These are phyloP conservation scores for Polylopha cassiicola DNA, from an alignment of 2,888 invertebrate genomes.

Conservation along the genomic window DNA sequence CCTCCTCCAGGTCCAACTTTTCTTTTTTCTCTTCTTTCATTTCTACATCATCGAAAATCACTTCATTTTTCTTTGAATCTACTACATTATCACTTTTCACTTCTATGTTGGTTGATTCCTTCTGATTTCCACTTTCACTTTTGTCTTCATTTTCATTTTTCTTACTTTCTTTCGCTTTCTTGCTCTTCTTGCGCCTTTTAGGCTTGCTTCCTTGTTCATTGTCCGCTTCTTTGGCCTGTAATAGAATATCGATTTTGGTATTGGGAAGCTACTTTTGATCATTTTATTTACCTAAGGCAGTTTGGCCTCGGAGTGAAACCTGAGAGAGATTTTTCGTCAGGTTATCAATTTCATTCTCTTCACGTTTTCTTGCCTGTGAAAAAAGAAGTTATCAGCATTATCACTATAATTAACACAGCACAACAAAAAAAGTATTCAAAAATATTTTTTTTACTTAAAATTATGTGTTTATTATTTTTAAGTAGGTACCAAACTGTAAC, in stretches of 20 bases:
- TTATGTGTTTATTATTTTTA: no score
- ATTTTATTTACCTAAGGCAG: constrained; percentile 73
- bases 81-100: not conserved
- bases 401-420: no score
- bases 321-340: constrained; percentile 71
- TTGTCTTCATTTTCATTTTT: constrained; percentile 56
- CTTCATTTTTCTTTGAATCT: not conserved
- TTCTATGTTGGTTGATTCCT: not conserved
- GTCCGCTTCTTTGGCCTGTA: constrained; percentile 60
- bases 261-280: constrained; percentile 46
- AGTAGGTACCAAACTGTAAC: no score
- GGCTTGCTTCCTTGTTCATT: constrained; percentile 35
- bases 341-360: constrained; percentile 56
- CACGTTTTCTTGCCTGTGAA: constrained; percentile 56
- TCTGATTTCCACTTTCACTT: not conserved
- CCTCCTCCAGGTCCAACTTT: constrained; percentile 75
- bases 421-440: no score
- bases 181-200: constrained; percentile 43
- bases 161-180: constrained; percentile 30
- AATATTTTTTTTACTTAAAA: no score
- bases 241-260: constrained; percentile 68
- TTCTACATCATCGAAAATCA: no score
- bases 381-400: constrained; percentile 19
- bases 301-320: constrained; percentile 69
- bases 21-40: constrained; percentile 10